Conservation (phyloP, 1,140 invertebrate species). For the Scaptodrosophila lebanonensis region DNA sequence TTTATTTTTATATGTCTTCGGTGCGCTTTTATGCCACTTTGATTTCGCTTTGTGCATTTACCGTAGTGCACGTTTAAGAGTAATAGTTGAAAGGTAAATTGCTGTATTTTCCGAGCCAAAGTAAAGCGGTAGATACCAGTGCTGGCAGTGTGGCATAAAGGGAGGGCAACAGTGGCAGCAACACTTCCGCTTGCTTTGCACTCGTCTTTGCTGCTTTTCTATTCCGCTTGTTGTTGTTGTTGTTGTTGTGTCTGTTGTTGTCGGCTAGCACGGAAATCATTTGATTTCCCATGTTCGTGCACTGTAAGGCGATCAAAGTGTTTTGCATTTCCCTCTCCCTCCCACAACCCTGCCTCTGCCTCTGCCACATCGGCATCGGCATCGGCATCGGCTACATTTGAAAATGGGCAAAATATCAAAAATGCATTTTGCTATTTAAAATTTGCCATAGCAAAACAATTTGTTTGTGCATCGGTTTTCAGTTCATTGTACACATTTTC, state of each 20-base stretch:
- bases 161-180: too few species aligned
- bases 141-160: too few species aligned
- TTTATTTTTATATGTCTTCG: slow-evolving; percentile 43
- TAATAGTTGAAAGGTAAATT: slow-evolving; percentile 74
- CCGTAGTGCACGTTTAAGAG: slow-evolving; percentile 69
- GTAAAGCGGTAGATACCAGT: too few species aligned
- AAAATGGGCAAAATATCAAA: slow-evolving; percentile 15
- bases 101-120: slow-evolving; percentile 59
- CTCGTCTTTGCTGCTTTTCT: slow-evolving; percentile 30
- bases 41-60: slow-evolving; percentile 70
- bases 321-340: slow-evolving; percentile 32
- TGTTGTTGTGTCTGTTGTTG: slow-evolving; percentile 21
- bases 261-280: slow-evolving; percentile 65
- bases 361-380: not conserved
- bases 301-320: slow-evolving; percentile 64
- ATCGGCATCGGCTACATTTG: not conserved
- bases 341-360: not conserved
- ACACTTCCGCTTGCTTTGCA: slow-evolving; percentile 62
- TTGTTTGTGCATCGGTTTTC: too few species aligned
- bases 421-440: slow-evolving; percentile 23
- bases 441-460: slow-evolving; percentile 5
- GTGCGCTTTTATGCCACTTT: slow-evolving; percentile 72
- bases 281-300: slow-evolving; percentile 66
- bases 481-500: too few species aligned
- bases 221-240: slow-evolving; percentile 7